Evolutionary conservation across 1,140 invertebrate species (phyloP).

Genomic region (Zaprionus lachaisei): DNA sequence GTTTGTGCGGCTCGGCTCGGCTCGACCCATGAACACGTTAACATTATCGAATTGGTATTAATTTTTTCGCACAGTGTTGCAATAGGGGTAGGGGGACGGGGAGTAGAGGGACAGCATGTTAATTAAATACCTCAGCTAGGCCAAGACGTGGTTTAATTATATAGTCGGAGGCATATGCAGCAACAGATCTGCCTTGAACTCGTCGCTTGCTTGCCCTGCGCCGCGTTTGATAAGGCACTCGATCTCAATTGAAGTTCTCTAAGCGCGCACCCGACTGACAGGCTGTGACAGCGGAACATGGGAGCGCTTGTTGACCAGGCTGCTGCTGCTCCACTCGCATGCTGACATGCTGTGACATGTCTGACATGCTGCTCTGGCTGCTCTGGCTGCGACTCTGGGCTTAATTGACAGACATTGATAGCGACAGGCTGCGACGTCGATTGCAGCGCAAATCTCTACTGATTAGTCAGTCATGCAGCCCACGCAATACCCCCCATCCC

Average conservation of each 20-base stretch:
- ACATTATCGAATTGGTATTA: constrained; percentile 80
- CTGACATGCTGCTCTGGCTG: constrained; percentile 44
- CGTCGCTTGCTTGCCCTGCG: neutral
- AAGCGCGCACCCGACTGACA: constrained; percentile 57
- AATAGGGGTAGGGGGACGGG: constrained; percentile 45
- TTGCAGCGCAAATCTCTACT: constrained; percentile 30
- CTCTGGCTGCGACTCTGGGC: constrained; percentile 28
- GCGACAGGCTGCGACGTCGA: constrained; percentile 54
- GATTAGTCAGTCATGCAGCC: constrained; percentile 32
- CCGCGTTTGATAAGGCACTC: constrained; percentile 5
- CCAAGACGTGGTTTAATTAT: constrained; percentile 21
- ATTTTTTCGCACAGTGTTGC: constrained; percentile 69
- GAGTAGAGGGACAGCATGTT: constrained; percentile 21
- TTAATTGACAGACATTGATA: constrained; percentile 76
- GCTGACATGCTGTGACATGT: constrained; percentile 43
- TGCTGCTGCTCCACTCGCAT: neutral
- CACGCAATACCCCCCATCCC: constrained; percentile 31
- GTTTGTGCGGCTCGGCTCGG: constrained; percentile 45
- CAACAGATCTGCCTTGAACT: neutral
- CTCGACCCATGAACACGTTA: constrained; percentile 54
- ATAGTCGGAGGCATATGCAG: neutral
- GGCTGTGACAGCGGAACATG: constrained; percentile 67
- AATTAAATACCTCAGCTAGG: constrained; percentile 66
- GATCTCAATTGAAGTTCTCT: constrained; percentile 22
- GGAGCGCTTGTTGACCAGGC: constrained; percentile 46